A percentile compares a stretch with the other conserved stretches of the same genome.
phyloP scores from a whole-genome alignment of 2,888 invertebrate species.

The Arge pagana region DNA sequence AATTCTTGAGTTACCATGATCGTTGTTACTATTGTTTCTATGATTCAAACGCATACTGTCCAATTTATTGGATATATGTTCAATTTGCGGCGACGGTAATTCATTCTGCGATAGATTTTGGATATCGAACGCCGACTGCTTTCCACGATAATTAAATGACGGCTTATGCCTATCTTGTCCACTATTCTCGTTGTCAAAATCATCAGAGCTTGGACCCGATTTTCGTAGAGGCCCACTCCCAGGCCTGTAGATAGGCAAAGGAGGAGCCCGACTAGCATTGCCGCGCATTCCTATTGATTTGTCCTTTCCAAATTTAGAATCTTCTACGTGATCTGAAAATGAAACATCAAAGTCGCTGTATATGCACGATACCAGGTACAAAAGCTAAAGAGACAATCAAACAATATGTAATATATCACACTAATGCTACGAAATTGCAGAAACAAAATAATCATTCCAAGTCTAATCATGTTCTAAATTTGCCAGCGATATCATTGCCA shows the following conservation, averaged over 20 bases:
- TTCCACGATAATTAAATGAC: constrained; percentile 46
- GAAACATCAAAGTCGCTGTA: no score
- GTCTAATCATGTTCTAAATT: no score
- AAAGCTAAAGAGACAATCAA: no score
- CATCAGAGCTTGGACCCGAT: constrained; percentile 64
- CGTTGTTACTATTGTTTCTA: constrained; percentile 42
- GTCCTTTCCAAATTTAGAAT: constrained; percentile 47
- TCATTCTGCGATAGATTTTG: constrained; percentile 36
- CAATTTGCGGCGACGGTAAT: constrained; percentile 38
- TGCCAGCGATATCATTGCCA: no score
- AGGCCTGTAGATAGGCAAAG: constrained; percentile 74
- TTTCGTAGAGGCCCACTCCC: constrained; percentile 77
- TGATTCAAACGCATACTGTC: constrained; percentile 45
- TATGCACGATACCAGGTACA: no score
- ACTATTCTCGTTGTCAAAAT: constrained; percentile 59
- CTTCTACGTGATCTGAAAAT: constrained; percentile 33
- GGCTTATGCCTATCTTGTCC: constrained; percentile 43
- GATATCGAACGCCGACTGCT: constrained; percentile 42
- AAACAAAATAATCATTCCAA: no score
- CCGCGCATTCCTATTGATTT: constrained; percentile 60
- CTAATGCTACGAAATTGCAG: no score
- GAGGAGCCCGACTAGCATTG: constrained; percentile 69
- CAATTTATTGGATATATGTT: constrained; percentile 45
- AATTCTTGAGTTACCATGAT: constrained; percentile 39
- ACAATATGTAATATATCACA: no score